Base-by-base conservation (phyloP, 2,797 vertebrate genomes). In the Pantherophis vulpinus region DNA sequence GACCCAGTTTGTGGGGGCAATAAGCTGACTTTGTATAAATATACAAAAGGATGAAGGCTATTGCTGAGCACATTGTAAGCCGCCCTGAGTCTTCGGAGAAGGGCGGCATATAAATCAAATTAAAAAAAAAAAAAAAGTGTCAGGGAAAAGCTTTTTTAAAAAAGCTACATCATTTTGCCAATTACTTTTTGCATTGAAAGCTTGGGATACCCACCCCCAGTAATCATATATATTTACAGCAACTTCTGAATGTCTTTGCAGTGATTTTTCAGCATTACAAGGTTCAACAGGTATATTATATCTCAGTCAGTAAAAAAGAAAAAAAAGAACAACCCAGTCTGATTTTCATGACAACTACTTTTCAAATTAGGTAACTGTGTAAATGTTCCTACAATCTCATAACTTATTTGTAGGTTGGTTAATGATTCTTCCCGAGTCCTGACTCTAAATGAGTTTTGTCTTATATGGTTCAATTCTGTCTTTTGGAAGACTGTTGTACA, bases 391-490 rank as follows among this genome's bases (percentile, higher is more conserved):
- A 86, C 51, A 93, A 89, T 86, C 66, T 70, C 37, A 90, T 66
- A 93, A 93, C 32, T 56, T 92, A 79, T 87, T 92, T 86, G 88
- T 58, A n/a, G 88, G 92, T 90, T 88, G 86, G 86, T 92, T 94
- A 90, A 86, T 2, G 88, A 70, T 51, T 92, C 83, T 92, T 89
- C 74, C 37, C 66, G 56, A 54, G 51, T 10, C 51, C 13, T 56
- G 55, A 86, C 29, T 92, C 83, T 93, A 88, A 90, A 94, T 88
- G 29, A 90, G 32, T 87, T 92, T 92, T 58, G 32, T 61, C 59
- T 66, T 63, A 23, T 83, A 70, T 93, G 88, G 91, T 70, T 29
- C 88, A 93, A 90, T 58, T 59, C 37, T 86, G 58, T 29, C 66
- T 88, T 93, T 94, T 93, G 86, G 86, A 92, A 91, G 27, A 92